Evolutionary conservation across 37 sponge, comb jelly and placozoan genomes (phyloP), one percentile per base, ranked within the genome.

Genomic region (Aplysina aerophoba): DNA sequence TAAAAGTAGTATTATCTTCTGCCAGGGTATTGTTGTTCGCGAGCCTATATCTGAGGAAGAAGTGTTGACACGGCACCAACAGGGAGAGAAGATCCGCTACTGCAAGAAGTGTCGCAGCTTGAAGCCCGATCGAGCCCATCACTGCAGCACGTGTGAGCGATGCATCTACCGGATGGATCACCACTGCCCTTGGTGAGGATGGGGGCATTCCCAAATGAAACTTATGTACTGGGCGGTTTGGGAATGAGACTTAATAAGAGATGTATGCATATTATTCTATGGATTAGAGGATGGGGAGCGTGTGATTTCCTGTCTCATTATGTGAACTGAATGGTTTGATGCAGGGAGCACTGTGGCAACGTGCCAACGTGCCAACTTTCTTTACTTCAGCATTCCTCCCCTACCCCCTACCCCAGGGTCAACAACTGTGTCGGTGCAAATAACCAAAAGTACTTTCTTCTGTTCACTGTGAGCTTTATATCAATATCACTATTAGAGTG

Each of bases 381-480:
- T 44, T 44, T 44, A 44, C 8, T 44, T 44, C 50, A 44, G 50
- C 8, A 3, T 78, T 13, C 34, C 53, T 56, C 27, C 21, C 31
- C 8, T 8, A 34, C 34, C 34, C 25, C 63, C 11, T 27, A 30
- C 34, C 71, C 27, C 59, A 94, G 95, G 97, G 88, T 98, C 34
- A 98, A 98, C 87, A 98, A 98, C 77, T 98, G 99, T 87, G 99
- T 98, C 17, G 99, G 99, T 13, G 92, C 95, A 58, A 89, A 97
- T 68, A 99, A 99, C 75, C 99, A 99, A 81, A 99, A 99, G 73
- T 99, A 81, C 86, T 99, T 99, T 87, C 95, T 99, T 31, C 87
- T 97, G 19, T 99, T 99, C 60, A 97, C 98, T 17, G 96, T 95
- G 55, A 88, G 91, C 80, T n/a, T n/a, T n/a, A 65, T 12, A 65